Base-by-base conservation (phyloP, 1,140 invertebrate species). In the Pseudoatta argentina region DNA sequence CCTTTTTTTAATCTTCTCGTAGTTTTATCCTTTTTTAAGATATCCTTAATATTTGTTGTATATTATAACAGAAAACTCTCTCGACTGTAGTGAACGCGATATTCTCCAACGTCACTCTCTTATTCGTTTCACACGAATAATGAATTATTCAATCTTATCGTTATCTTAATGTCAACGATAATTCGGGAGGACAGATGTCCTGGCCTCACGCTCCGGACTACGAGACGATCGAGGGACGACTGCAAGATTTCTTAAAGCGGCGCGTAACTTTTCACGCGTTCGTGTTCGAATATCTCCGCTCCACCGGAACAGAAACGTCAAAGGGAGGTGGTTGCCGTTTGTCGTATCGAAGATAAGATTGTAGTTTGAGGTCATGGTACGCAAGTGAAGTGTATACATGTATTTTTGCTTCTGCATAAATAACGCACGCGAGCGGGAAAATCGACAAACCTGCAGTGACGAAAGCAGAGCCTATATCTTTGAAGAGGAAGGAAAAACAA, bases 181-280 rank as follows among this genome's bases (percentile, higher is more conserved):
- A 59, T 73, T 82, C 12, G 39, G 2, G 12, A 59, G 24, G 24
- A 24, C 24, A 24, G 14, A n/a, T 48, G 0, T 48, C 39, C 6
- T 61, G 10, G 14, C 14, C 10, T 34, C n/a, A 48, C 34, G 76
- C 10, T 81, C 85, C 51, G 67, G 21, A 83, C 86, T n/a, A 53
- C 8, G n/a, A 44, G 71, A 48, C 88, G 88, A 57, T 21, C 48
- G 77, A 64, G 59, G 51, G 79, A n/a, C 63, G 64, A 90, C 89
- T 90, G 85, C 12, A n/a, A 59, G 85, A 82, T 86, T 61, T 86
- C 77, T 82, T 39, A 63, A 27, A 51, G 4, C 16, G 55, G 16
- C 64, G 63, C 44, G 67, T 73, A 88, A 86, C 88, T 78, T 86
- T 67, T 57, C 44, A 14, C 24, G 66, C 66, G 39, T 69, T 51